Evolutionary conservation across 2,888 invertebrate genomes (phyloP), one percentile per base, ranked within the genome.

Genomic region (Zelleria hepariella): DNA sequence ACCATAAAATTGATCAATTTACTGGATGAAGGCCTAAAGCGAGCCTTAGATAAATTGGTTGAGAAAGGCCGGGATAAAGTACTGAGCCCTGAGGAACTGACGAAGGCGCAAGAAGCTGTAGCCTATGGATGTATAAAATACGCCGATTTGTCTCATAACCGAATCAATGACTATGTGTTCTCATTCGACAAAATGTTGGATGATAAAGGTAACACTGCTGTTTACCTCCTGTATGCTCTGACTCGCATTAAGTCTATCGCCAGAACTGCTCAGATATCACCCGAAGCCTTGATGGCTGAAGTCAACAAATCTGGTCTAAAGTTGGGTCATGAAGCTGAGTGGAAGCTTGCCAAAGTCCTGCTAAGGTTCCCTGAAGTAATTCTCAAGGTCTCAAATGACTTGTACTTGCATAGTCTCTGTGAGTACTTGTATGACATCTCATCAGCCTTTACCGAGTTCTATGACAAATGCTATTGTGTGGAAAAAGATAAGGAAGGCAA

Each of bases 171-270:
- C 75, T 99, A 99, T 76, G 93, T 99, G 1, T 99, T 99, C 85
- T 98, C 98, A 0, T 99, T 98, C 82, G 98, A 99, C 74, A 97
- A 97, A 90, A 99, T 99, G 99, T 90, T 99, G 64, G 98, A 99
- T 74, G 99, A 99, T 78, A 95, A 96, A 77, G 99, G 99, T 8
- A 99, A 99, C 78, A 99, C 99, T 0, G 99, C 99, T 0, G 98
- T 98, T 0, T 99, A 99, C 77, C 88, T 99, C 58, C 84, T 99
- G 6, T 99, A 99, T 80, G 97, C 98, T 0, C 93, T 96, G 67
- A 98, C 98, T 8, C 91, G 99, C 49, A 99, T 99, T 65, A 92
- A 95, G 72, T 98, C 96, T 0, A 97, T 97, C 68, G 94, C 95
- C 2, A 90, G 96, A 55, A 95, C 91, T 64, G 94, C 95, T 1